Percentiles rank a stretch among this genome's conserved stretches.
Evolutionary conservation across 2,113 vertebrate genomes (phyloP).

Genomic region (Ramphastos sulfuratus): DNA sequence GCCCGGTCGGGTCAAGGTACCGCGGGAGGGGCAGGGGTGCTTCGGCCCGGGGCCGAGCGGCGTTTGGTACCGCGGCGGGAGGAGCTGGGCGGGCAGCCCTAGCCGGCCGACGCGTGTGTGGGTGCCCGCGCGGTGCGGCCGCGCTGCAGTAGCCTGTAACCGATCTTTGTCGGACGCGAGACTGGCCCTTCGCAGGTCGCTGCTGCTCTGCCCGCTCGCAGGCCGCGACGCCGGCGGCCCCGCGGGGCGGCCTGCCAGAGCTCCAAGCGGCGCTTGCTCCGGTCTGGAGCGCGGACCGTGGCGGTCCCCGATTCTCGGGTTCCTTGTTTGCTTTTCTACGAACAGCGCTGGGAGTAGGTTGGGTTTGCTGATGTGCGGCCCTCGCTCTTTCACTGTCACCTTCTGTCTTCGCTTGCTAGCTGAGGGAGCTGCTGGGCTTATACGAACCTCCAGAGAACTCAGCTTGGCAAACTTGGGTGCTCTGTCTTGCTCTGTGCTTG

Average conservation of each 20-base stretch:
- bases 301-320: no score
- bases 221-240: not conserved
- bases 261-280: not conserved
- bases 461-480: not conserved
- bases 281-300: no score
- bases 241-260: no score
- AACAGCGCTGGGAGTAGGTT: not conserved
- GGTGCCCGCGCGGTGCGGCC: not conserved
- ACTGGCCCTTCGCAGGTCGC: not conserved
- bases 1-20: slow-evolving; percentile 75
- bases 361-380: not conserved
- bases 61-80: not conserved
- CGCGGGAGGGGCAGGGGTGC: not conserved
- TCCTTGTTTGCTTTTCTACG: not conserved
- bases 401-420: not conserved
- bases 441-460: not conserved
- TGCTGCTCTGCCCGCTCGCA: not conserved
- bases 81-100: not conserved
- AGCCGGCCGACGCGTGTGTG: not conserved
- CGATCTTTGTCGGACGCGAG: accelerated
- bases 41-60: not conserved
- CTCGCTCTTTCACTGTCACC: not conserved
- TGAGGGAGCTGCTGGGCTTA: not conserved
- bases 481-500: not conserved
- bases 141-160: not conserved